Evolutionary conservation across 2,888 invertebrate species (phyloP).

Genomic region (Aphrophora alni): DNA sequence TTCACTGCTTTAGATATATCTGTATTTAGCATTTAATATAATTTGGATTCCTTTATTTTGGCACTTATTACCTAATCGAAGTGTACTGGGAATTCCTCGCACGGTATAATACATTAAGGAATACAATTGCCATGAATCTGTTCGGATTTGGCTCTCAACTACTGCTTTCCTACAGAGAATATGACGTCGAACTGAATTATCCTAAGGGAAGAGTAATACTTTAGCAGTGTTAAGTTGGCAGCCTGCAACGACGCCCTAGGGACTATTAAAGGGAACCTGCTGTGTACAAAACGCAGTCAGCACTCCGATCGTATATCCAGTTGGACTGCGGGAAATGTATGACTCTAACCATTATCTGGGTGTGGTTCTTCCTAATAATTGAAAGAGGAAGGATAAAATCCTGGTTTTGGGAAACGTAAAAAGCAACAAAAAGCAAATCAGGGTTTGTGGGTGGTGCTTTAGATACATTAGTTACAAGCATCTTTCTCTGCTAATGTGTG

Average conservation of each 20-base stretch:
- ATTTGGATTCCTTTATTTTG: too few relatives aligned
- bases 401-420: background rate
- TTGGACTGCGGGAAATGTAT: background rate
- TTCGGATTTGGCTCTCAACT: background rate
- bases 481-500: background rate
- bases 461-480: background rate
- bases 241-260: background rate
- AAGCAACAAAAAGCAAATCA: conserved; percentile 1
- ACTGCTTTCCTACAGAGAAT: background rate
- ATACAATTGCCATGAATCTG: background rate
- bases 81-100: background rate
- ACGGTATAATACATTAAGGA: background rate
- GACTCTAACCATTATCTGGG: background rate
- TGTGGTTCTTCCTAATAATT: conserved; percentile 4
- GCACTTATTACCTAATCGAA: background rate
- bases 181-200: background rate
- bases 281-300: background rate
- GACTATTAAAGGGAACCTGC: background rate
- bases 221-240: background rate
- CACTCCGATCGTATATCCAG: background rate
- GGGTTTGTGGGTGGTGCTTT: background rate
- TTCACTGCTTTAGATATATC: too few relatives aligned
- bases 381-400: background rate
- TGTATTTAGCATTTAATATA: too few relatives aligned
- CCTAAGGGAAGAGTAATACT: conserved; percentile 1